Evolutionary conservation across 2,113 vertebrate species (phyloP), one percentile per base, ranked within the genome.

Genomic region (Lepus europaeus): DNA sequence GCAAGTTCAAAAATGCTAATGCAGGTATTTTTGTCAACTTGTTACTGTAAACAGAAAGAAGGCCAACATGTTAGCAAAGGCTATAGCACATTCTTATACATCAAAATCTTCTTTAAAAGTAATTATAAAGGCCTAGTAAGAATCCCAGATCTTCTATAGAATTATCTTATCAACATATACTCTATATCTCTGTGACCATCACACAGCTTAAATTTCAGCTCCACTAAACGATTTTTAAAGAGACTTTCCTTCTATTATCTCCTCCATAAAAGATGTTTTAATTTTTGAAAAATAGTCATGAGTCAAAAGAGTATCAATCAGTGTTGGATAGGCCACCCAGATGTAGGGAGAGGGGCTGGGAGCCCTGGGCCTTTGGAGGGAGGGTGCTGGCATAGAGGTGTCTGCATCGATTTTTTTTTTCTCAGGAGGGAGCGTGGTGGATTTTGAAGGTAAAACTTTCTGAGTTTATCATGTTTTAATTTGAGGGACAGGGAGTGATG

Each of bases 391-490:
- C 76, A 33, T 87, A 51, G 80, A 51, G 33, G n/a, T 63, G 61
- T 70, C 91, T 53, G 5, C 81, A 61, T 23, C 12, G 70, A 70
- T 36, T 76, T 63, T 45, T 36, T n/a, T 36, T 95, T 95, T 88
- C 85, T 96, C 90, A 56, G 31, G 90, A 92, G 90, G 77, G 39
- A 85, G 51, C 0, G 2, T 91, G 76, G 70, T 90, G 66, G 79
- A 49, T 92, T 93, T 92, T 76, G 78, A 83, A 92, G 88, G 92
- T 92, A 22, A 64, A 96, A 92, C 90, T 90, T 90, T 95, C 63
- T 45, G 63, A 73, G 88, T 96, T 96, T 97, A 97, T 97, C 97
- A 97, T 97, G 97, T 96, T 97, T 96, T 74, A 83, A 96, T 95
- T 97, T 92, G 92, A 96, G 93, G 90, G 90, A 29, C 61, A 85